These are phyloP conservation scores for Tipula lateralis DNA, from an alignment of 2,888 invertebrate genomes.

Conservation along the genomic window DNA sequence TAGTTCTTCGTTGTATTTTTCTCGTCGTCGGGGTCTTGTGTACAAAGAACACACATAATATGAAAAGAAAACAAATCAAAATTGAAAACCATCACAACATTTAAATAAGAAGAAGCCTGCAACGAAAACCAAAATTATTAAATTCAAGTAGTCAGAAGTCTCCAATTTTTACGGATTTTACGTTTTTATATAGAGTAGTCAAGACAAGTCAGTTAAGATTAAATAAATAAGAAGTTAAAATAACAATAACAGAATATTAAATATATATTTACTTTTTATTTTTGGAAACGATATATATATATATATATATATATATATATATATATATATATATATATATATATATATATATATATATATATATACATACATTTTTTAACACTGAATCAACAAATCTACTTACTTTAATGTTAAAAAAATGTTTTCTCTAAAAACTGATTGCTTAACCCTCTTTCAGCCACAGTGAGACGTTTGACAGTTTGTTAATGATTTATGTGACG, in stretches of 20 bases:
- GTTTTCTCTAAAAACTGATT: background rate
- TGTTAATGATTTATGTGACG: conserved; percentile 7
- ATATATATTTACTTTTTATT: conserved; percentile 2
- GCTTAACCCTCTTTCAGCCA: conserved; percentile 9
- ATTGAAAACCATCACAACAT: conserved; percentile 24
- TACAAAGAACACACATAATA: background rate
- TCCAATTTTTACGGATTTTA: conserved; percentile 27
- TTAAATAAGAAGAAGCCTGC: background rate
- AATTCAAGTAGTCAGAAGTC: conserved; percentile 28
- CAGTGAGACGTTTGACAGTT: background rate
- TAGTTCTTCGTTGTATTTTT: background rate
- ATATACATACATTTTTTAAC: too few species aligned
- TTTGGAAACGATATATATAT: background rate
- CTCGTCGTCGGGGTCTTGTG: background rate
- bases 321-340: background rate
- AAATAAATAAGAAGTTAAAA: conserved; percentile 13
- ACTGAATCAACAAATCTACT: background rate
- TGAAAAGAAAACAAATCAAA: conserved; percentile 4
- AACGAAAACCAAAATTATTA: background rate
- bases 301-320: background rate
- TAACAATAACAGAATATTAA: conserved; percentile 20
- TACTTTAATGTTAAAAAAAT: background rate
- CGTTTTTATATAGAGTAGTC: conserved; percentile 25
- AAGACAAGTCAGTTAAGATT: conserved; percentile 19
- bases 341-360: background rate